Evolutionary conservation across 1,140 invertebrate species (phyloP), one percentile per base, ranked within the genome.

Genomic region (Physella acuta): DNA sequence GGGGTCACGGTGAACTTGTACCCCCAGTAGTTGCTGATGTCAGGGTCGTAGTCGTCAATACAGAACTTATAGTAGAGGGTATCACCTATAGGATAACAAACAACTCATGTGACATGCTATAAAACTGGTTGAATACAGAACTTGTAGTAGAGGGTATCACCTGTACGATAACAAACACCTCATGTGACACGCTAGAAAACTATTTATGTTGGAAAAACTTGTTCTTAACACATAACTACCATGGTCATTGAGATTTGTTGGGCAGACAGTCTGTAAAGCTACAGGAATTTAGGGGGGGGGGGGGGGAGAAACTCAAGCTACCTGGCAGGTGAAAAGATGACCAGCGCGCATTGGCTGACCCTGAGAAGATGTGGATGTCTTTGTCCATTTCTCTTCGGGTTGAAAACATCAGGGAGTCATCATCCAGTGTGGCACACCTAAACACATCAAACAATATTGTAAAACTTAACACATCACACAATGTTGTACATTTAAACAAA

Each of bases 1-100:
- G 81, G 80, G 11, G 76, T 77, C n/a, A 83, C 79, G 5, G 77
- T 83, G 69, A 84, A 84, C 73, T 80, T 82, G 73, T 83, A 84
- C n/a, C 82, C 82, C 80, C 81, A 84, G 60, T 75, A 68, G 30
- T 70, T 71, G 20, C 70, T 37, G 4, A 72, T 51, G 3, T 70
- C 71, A 16, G 59, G 39, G 30, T 73, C 73, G 49, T 56, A 73
- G n/a, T 67, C 59, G 8, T 78, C 77, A 51, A 74, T 67, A 39
- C 65, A 72, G 66, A 80, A 83, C 61, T 76, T 76, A 75, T 75
- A 83, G 70, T 79, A 79, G 5, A 85, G 52, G 1, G 78, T 81
- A 71, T 85, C 81, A 33, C 83, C 83, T 84, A 71, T 28, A 74
- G 75, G n/a, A 73, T 16, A 68, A 31, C 36, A 30, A 58, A 59